These are phyloP conservation scores for Chalcis sispes DNA, from an alignment of 2,888 invertebrate species.

Conservation along the genomic window DNA sequence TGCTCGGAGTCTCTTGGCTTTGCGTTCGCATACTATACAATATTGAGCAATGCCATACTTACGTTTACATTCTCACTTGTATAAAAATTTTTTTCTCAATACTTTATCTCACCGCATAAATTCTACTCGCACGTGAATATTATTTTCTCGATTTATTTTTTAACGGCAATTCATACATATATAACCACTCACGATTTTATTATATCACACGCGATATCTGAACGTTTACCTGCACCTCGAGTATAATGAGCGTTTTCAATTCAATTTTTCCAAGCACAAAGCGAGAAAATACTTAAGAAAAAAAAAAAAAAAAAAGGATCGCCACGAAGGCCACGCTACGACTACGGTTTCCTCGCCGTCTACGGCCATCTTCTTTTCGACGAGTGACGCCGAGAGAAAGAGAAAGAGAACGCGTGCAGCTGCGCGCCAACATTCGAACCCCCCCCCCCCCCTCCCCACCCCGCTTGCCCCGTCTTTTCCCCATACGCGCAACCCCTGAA, in stretches of 20 bases:
- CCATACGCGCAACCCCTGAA: conserved; percentile 60
- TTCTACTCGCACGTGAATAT: not conserved
- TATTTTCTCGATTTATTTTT: not conserved
- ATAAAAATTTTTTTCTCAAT: not conserved
- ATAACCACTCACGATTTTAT: not conserved
- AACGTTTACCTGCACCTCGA: not conserved
- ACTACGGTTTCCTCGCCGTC: conserved; percentile 61
- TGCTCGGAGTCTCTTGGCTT: not conserved
- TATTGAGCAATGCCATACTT: not conserved
- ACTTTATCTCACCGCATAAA: not conserved
- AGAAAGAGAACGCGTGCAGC: conserved; percentile 40
- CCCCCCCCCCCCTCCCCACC: conserved; percentile 59
- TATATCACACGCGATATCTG: too few relatives aligned
- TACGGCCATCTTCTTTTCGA: conserved; percentile 72
- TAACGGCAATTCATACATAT: not conserved
- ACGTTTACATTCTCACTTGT: conserved; percentile 1
- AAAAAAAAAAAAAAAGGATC: too few relatives aligned
- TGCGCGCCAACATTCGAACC: conserved; percentile 52
- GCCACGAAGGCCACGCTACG: conserved; percentile 60
- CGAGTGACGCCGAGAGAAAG: too few relatives aligned
- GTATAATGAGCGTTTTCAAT: conserved; percentile 23
- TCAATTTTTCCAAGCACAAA: too few relatives aligned
- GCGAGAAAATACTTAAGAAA: too few relatives aligned
- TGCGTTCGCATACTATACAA: too few relatives aligned
- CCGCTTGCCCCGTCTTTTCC: conserved; percentile 59